Base-by-base conservation (phyloP, 2,113 vertebrate genomes). In the Cephalopholis sonnerati region DNA sequence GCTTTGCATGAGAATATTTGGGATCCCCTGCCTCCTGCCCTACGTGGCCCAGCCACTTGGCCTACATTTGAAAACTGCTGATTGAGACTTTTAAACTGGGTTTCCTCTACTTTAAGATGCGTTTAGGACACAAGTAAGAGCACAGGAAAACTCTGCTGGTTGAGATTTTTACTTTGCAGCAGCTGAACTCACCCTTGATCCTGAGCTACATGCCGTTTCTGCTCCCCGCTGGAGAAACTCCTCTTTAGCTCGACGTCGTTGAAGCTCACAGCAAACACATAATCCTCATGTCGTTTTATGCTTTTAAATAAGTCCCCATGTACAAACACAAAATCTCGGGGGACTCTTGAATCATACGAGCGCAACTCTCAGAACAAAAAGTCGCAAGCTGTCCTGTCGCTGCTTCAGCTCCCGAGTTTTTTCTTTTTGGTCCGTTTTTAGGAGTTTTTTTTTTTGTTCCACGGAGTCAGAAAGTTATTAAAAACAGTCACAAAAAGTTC, bases 181-280 rank as follows among this genome's bases (percentile, higher is more conserved):
- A 36, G n/a, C 6, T 8, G 17, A 82, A 85, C 90, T 92, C 80
- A 92, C 93, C 90, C 58, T 67, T 44, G 62, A 46, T 93, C 79
- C 66, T 81, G 74, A 67, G 87, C 87, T 94, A 94, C 92, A 92
- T 93, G 79, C 83, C 85, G 76, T 79, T 29, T 80, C 66, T 81
- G 67, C 68, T 85, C 65, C 70, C 74, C 63, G 55, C 17, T 27
- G 51, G 48, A 74, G 24, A 92, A 78, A 73, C 48, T 63, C 77
- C 22, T 36, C 74, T 77, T 39, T 22, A 25, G 59, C 66, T 86
- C 83, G 79, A 80, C 77, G 70, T 17, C 24, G 67, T 18, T 68
- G 74, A 82, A 44, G 13, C 29, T 84, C 82, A 83, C 44, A 44
- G 41, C 32, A 36, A 32, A 70, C 4, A 46, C 9, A 75, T 86